phyloP scores from a whole-genome alignment of 2,888 invertebrate species.

The Ichneumoninae sp. region DNA sequence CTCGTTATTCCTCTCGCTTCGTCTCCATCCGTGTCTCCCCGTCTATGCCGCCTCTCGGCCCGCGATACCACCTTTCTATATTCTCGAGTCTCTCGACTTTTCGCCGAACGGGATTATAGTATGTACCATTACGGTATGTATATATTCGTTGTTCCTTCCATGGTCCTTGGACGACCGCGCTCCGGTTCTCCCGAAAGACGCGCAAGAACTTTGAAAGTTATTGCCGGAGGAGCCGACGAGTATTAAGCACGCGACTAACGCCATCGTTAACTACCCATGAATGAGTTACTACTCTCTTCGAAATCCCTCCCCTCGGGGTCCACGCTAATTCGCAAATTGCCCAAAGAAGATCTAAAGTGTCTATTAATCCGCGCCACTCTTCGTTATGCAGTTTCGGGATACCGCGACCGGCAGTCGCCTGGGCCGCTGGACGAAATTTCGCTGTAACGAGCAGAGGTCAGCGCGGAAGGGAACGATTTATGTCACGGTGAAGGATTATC shows the following conservation, averaged over 20 bases:
- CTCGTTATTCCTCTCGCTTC: constrained; percentile 17
- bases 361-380: constrained; percentile 74
- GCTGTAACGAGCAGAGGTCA: background rate
- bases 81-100: constrained; percentile 15
- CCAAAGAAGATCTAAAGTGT: constrained; percentile 74
- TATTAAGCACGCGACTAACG: constrained; percentile 75
- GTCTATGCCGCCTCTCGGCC: constrained; percentile 8
- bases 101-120: constrained; percentile 17
- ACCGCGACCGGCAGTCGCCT: background rate
- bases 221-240: constrained; percentile 74
- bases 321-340: constrained; percentile 80
- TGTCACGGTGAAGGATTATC: background rate
- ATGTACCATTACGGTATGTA: constrained; percentile 34
- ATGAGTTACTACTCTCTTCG: constrained; percentile 79
- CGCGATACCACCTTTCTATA: constrained; percentile 31
- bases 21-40: constrained; percentile 3
- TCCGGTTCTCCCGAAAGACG: constrained; percentile 55
- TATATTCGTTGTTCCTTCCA: constrained; percentile 63
- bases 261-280: constrained; percentile 83
- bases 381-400: constrained; percentile 5
- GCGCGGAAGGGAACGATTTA: background rate
- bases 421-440: background rate
- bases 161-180: constrained; percentile 54
- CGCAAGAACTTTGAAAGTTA: constrained; percentile 79
- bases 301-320: constrained; percentile 58